Base-by-base conservation (phyloP, 1,140 invertebrate genomes). In the Drosophila sechellia region DNA sequence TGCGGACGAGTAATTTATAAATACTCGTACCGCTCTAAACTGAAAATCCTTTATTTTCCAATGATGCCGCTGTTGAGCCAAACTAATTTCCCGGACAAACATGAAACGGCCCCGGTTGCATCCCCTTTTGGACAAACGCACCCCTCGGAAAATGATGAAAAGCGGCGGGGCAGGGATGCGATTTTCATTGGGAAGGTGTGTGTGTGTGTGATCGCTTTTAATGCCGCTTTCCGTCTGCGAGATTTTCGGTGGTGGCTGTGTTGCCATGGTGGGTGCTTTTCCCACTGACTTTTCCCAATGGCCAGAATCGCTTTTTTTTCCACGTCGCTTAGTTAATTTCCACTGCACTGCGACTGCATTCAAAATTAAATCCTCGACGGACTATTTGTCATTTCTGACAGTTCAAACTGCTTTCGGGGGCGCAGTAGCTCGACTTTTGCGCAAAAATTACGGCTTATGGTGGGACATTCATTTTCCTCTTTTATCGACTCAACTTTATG, bases 361-460 rank as follows among this genome's bases (percentile, higher is more conserved):
- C 64, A 53, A 87, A 87, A 87, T 87, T 63, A 89, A 87, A 87
- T 87, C 84, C 84, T 77, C 66, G 49, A 59, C 72, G 84, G 64
- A 60, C 84, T 60, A 89, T 87, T 87, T 87, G 84, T 87, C 84
- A 87, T 87, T 84, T 89, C 71, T 89, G 84, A 87, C 84, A 87
- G 84, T 79, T 79, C 31, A 69, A 87, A 87, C 68, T 83, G 79
- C 71, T 73, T 63, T 43, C 25, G 6, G 31, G 27, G 27, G 39
- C 22, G 25, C 12, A 27, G 59, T 3, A 35, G 42, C 45, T 46
- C 49, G 66, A 64, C 69, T 64, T 54, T 57, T 37, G 57, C 35
- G 60, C 58, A 52, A 52, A 86, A 83, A 83, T 77, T 72, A 66
- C 56, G 56, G 66, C 79, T 87, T 86, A 83, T 86, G 84, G 79